phyloP scores from a whole-genome alignment of 92 coral and sea anemone species.

The Phenganax stokvisi region DNA sequence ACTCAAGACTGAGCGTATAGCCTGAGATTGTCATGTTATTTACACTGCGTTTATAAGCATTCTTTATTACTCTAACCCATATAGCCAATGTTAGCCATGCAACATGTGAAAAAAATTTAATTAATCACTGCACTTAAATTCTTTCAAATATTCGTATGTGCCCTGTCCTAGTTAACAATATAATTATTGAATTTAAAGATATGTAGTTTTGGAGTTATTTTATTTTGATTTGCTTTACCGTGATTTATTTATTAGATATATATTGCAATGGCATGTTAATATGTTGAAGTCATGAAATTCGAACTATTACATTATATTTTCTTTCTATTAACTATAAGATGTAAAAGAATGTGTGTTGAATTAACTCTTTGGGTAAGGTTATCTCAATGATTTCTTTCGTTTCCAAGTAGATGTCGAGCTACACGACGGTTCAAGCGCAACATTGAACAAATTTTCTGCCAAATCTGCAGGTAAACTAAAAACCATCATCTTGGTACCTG shows the following conservation, averaged over 20 bases:
- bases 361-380: background rate
- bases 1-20: background rate
- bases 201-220: background rate
- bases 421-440: constrained; percentile 5
- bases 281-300: constrained; percentile 32
- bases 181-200: background rate
- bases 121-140: background rate
- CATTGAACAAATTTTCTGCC: constrained; percentile 2
- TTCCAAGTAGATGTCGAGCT: constrained; percentile 4
- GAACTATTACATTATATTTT: background rate
- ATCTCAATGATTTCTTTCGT: background rate
- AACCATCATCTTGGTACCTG: constrained; percentile 35
- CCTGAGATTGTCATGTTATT: background rate
- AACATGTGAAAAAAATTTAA: background rate
- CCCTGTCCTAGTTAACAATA: background rate
- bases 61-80: background rate
- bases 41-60: background rate
- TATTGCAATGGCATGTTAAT: constrained; percentile 23
- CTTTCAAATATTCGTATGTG: background rate
- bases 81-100: background rate
- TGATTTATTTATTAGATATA: background rate
- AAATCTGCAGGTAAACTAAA: constrained; percentile 25
- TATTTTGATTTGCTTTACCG: background rate
- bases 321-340: background rate
- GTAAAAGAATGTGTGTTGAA: background rate